Base-by-base conservation (phyloP, 1,140 invertebrate genomes). In the Drosophila cardini region DNA sequence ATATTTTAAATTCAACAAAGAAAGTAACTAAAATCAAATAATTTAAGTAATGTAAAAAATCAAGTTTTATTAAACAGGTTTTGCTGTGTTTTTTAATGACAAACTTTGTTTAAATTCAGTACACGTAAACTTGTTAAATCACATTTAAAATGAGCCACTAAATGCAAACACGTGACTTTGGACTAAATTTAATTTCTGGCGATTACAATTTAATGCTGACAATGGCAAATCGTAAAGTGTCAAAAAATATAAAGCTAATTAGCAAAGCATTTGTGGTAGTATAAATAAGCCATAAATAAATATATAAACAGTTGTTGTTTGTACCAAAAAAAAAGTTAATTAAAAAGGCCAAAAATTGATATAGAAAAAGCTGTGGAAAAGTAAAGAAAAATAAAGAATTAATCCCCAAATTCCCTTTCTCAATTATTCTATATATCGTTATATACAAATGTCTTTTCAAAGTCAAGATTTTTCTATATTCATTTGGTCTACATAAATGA, bases 121-220 rank as follows among this genome's bases (percentile, higher is more conserved):
- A 70, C 76, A 83, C 77, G 82, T 81, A 61, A 68, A 60, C 64
- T 45, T 43, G 10, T 61, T 34, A 78, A 72, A 86, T 72, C 40
- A 52, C 72, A 61, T 68, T 63, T 62, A 42, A 78, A 78, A 60
- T 72, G 21, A 4, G 32, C 67, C 48, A 58, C 60, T 73, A 85
- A 84, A 80, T 56, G 42, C 57, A 13, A 69, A 65, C 78, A 87
- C 82, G 83, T 85, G 82, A 85, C 83, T 65, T 60, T 60, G 46
- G 62, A 57, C 36, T 6, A 53, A 30, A 67, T 56, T 15, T 52
- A 40, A 71, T 56, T 34, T 36, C 21, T 26, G 21, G 11, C 15
- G 65, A 53, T 36, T 6, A 53, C 16, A 67, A 48, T 21, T 53
- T 30, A 71, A 84, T 69, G 61, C 64, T 78, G 48, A 52, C 40